phyloP scores from a whole-genome alignment of 2,113 vertebrate species.

The Cyanocitta stelleri region DNA sequence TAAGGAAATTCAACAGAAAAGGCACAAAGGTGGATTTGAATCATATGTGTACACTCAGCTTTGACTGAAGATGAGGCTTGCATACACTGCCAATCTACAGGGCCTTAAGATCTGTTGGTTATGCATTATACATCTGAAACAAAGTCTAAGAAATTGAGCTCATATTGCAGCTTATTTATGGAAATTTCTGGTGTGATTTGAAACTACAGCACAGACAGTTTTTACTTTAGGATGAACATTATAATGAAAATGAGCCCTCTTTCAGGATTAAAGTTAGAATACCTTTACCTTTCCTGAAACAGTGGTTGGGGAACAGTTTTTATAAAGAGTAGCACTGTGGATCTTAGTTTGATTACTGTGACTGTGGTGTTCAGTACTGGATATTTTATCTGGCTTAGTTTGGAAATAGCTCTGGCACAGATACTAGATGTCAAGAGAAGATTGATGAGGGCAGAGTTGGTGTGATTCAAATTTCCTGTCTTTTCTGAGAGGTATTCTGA shows the following conservation, averaged over 20 bases:
- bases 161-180: background rate
- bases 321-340: background rate
- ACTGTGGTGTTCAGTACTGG: background rate
- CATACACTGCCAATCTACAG: background rate
- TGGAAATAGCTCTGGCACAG: background rate
- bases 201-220: background rate
- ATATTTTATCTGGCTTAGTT: background rate
- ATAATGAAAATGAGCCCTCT: background rate
- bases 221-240: background rate
- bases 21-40: constrained; percentile 38
- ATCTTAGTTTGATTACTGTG: background rate
- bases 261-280: background rate
- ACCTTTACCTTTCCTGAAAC: background rate
- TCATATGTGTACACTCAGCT: background rate
- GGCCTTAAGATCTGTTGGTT: background rate
- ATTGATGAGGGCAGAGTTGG: background rate
- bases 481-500: background rate
- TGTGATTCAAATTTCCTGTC: background rate
- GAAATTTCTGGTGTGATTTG: background rate
- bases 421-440: background rate
- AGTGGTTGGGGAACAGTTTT: background rate
- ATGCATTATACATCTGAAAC: background rate
- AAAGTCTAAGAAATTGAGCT: background rate
- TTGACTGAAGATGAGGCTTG: background rate
- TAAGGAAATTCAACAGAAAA: constrained; percentile 24